Base-by-base conservation (phyloP, 2,113 vertebrate genomes). In the Halcyon senegalensis region DNA sequence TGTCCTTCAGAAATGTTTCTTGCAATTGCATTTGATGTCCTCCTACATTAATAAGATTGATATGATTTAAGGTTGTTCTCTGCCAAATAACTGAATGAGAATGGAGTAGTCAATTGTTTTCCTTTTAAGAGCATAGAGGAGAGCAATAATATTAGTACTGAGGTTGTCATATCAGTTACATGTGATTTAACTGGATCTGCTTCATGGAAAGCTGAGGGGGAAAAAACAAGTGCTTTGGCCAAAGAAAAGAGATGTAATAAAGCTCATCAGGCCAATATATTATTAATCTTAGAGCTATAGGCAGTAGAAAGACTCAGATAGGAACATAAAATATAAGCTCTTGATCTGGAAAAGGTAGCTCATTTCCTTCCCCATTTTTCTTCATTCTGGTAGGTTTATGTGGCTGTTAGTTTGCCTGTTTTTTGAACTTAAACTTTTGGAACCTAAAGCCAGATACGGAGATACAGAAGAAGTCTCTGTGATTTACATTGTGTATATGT, bases 11-110 rank as follows among this genome's bases (percentile, higher is more conserved):
- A 90, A n/a, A 76, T 16, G 23, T 67, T 87, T 87, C 63, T 58
- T 58, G 24, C 46, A 87, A 92, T 92, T 92, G 89, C 73, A 20
- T 75, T 72, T 95, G 92, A 87, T 77, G 46, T 94, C 62, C 31
- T 75, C 48, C 68, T 80, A 31, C 41, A 13, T 75, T 79, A 94
- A 41, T 59, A 59, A 80, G 35, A 67, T 70, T 37, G 18, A 10
- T 56, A 55, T 39, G 64, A 89, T 82, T 86, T 78, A 78, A 64
- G 64, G 43, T 59, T 75, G 68, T 48, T 89, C 37, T 63, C 13
- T 81, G n/a, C 69, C 53, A 48, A 91, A 77, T 66, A 77, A 75
- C 33, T 72, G 63, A 28, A 76, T 84, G 75, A 39, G 59, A 62
- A 33, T 41, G 51, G 73, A 72, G 53, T 30, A 51, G 43, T 51